Percentiles rank a stretch among this genome's conserved stretches.
These are phyloP conservation scores for Pararge aegeria DNA, from an alignment of 1,140 invertebrate species.

Conservation along the genomic window DNA sequence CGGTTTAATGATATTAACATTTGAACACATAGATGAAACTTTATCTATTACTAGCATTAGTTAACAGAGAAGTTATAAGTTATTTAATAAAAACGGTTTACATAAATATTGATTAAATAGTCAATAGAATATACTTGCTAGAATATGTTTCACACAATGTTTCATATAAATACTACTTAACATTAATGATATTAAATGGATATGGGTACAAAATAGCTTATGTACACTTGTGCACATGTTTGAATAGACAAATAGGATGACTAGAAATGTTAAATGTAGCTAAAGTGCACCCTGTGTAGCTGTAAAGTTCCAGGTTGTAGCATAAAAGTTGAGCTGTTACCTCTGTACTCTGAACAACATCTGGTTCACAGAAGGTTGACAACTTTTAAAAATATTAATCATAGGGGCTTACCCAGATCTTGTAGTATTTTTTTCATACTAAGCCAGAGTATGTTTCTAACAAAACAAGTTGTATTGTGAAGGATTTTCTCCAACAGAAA, in stretches of 20 bases:
- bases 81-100: background rate
- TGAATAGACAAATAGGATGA: conserved; percentile 3
- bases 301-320: background rate
- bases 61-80: conserved; percentile 1
- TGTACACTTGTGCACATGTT: conserved; percentile 4
- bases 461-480: no score
- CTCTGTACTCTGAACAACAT: no score
- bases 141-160: background rate
- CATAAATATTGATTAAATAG: background rate
- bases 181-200: background rate
- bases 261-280: conserved; percentile 4
- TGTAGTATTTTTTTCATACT: no score
- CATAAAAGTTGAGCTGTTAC: no score
- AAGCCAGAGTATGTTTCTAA: no score
- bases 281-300: background rate
- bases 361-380: no score
- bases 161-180: no score
- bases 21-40: conserved; percentile 23
- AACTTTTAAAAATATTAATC: no score
- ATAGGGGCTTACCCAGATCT: no score
- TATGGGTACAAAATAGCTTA: conserved; percentile 8
- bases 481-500: no score
- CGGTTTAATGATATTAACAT: conserved; percentile 13
- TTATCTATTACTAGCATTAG: background rate
- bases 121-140: background rate